These are phyloP conservation scores for Shinisaurus crocodilurus DNA, from an alignment of 2,113 vertebrate genomes.

Conservation along the genomic window DNA sequence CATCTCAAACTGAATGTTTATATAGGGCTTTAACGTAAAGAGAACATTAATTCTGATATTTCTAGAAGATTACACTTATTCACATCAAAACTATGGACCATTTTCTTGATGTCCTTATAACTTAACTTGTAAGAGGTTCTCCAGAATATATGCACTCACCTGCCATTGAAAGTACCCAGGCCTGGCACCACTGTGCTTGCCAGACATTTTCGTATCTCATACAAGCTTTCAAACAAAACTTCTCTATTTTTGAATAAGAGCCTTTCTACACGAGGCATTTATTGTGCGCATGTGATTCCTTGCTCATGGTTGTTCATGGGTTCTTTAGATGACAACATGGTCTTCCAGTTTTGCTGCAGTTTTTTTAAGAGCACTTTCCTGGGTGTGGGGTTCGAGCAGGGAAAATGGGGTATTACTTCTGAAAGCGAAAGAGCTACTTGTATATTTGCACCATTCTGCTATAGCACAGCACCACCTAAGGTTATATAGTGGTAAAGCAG, in stretches of 20 bases:
- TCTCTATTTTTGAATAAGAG: conserved; percentile 47
- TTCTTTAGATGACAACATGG: too few relatives aligned
- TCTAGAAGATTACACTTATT: background rate
- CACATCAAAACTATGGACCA: conserved; percentile 5
- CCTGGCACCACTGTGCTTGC: conserved; percentile 71
- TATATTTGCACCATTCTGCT: too few relatives aligned
- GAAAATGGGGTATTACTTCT: too few relatives aligned
- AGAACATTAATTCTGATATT: background rate
- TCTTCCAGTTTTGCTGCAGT: too few relatives aligned
- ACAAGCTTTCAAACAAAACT: conserved; percentile 66
- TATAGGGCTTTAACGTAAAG: background rate
- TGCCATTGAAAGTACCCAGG: conserved; percentile 62
- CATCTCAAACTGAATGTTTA: background rate
- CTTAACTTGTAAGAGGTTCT: conserved; percentile 52
- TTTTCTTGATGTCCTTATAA: conserved; percentile 52
- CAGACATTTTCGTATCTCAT: conserved; percentile 65
- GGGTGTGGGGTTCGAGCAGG: too few relatives aligned
- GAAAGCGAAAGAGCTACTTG: too few relatives aligned
- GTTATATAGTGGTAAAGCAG: too few relatives aligned
- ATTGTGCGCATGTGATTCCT: too few relatives aligned
- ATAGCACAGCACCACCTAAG: too few relatives aligned
- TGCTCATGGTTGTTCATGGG: too few relatives aligned
- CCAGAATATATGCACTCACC: conserved; percentile 53
- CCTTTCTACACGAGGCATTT: too few relatives aligned
- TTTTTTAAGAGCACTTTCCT: too few relatives aligned